phyloP scores from a whole-genome alignment of 1,140 invertebrate species.

The Phthorimaea operculella region DNA sequence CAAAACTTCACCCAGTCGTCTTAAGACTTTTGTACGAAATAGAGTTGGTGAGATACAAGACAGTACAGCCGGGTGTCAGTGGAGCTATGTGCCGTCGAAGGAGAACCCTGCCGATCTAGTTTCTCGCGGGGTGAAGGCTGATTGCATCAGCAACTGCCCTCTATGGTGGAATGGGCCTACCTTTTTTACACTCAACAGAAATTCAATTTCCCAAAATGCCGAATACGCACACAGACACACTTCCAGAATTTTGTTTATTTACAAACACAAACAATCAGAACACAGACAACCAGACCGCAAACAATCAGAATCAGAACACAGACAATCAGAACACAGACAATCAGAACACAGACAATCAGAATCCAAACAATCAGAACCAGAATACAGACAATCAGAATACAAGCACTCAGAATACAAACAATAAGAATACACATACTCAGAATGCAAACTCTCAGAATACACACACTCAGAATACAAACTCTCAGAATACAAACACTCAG shows the following conservation, averaged over 20 bases:
- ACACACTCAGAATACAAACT: background rate
- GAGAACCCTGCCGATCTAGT: conserved; percentile 50
- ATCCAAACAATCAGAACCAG: too few species aligned
- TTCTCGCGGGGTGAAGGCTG: conserved; percentile 33
- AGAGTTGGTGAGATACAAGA: conserved; percentile 41
- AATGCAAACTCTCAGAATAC: too few species aligned
- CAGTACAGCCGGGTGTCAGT: conserved; percentile 19
- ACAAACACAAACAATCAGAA: too few species aligned
- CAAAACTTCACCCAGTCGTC: conserved; percentile 15
- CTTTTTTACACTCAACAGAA: background rate
- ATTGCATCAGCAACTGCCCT: conserved; percentile 17
- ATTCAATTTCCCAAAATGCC: conserved; percentile 3
- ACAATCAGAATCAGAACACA: too few species aligned
- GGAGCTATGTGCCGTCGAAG: conserved; percentile 24
- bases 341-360: too few species aligned
- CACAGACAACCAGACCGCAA: too few species aligned
- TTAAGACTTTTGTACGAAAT: conserved; percentile 38
- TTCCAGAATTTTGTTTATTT: conserved; percentile 12
- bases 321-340: too few species aligned
- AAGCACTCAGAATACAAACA: too few species aligned
- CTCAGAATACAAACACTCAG: too few species aligned
- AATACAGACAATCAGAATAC: too few species aligned
- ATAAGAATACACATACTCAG: too few species aligned
- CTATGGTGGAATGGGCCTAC: conserved; percentile 42
- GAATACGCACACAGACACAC: conserved; percentile 2